A percentile compares a stretch with the other conserved stretches of the same genome.
phyloP scores from a whole-genome alignment of 2,888 invertebrate genomes.

The Endotricha flammealis region DNA sequence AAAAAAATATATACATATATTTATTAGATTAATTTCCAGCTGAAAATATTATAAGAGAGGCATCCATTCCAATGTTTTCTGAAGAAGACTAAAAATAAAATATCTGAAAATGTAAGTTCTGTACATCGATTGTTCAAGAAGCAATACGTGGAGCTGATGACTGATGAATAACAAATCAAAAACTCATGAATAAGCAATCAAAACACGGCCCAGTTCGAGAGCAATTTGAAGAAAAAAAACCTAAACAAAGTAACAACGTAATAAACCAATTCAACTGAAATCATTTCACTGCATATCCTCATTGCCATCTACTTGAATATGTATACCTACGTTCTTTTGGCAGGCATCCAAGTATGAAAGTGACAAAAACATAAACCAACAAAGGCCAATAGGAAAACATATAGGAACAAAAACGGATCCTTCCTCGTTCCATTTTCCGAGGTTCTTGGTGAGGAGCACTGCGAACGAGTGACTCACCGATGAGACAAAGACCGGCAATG shows the following conservation, averaged over 20 bases:
- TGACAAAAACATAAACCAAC: conserved; percentile 35
- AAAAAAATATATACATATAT: no score
- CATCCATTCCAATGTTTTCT: no score
- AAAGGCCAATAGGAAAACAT: conserved; percentile 42
- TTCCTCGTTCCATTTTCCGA: conserved; percentile 52
- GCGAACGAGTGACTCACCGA: conserved; percentile 38
- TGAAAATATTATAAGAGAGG: no score
- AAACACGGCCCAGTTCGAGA: conserved; percentile 1
- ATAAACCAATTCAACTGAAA: conserved; percentile 28
- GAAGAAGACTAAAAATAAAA: no score
- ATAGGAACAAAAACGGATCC: conserved; percentile 34
- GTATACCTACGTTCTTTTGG: conserved; percentile 33
- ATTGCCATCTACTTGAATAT: conserved; percentile 22
- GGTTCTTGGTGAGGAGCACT: conserved; percentile 30
- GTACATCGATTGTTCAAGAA: no score
- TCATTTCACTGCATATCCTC: conserved; percentile 24
- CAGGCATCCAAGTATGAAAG: conserved; percentile 38
- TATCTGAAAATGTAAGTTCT: no score
- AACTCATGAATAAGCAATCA: conserved; percentile 1
- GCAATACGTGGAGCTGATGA: no score
- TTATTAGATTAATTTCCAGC: no score
- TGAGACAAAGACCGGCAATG: conserved; percentile 48
- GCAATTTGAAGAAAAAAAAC: conserved; percentile 3
- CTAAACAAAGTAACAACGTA: conserved; percentile 20
- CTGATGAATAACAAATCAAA: conserved; percentile 2